Evolutionary conservation across 2,113 vertebrate genomes (phyloP).

Genomic region (Malurus elegans): DNA sequence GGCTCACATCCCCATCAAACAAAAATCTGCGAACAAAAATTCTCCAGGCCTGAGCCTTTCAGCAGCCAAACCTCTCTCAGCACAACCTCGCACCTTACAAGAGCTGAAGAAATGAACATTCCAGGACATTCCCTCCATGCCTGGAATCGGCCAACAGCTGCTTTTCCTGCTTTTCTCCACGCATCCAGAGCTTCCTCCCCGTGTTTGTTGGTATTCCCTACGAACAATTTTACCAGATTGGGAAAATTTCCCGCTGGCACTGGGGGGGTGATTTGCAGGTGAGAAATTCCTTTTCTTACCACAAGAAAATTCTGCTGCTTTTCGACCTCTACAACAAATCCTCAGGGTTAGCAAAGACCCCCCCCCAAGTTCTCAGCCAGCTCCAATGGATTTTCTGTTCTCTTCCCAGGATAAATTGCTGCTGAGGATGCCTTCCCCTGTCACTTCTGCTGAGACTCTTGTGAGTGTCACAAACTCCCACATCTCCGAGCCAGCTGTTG

Average conservation of each 20-base stretch:
- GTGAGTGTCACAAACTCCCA: constrained; percentile 27
- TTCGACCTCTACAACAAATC: background rate
- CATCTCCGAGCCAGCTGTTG: constrained; percentile 45
- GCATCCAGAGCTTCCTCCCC: background rate
- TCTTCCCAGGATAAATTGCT: background rate
- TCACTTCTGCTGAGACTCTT: constrained; percentile 47
- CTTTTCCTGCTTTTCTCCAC: background rate
- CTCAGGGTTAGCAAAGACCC: background rate
- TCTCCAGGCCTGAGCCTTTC: background rate
- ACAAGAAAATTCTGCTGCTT: background rate
- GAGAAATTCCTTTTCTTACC: background rate
- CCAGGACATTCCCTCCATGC: background rate
- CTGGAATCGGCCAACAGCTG: background rate
- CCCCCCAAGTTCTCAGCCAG: background rate
- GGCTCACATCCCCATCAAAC: background rate
- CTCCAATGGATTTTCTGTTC: background rate
- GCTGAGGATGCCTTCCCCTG: constrained; percentile 30
- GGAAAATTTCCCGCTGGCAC: background rate
- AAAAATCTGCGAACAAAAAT: background rate
- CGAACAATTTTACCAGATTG: background rate
- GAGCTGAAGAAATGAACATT: background rate
- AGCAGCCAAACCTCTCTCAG: background rate
- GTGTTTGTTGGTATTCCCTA: background rate
- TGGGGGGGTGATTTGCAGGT: background rate
- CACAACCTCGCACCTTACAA: background rate